These are phyloP conservation scores for Sula dactylatra DNA, from an alignment of 2,113 vertebrate species.

Conservation along the genomic window DNA sequence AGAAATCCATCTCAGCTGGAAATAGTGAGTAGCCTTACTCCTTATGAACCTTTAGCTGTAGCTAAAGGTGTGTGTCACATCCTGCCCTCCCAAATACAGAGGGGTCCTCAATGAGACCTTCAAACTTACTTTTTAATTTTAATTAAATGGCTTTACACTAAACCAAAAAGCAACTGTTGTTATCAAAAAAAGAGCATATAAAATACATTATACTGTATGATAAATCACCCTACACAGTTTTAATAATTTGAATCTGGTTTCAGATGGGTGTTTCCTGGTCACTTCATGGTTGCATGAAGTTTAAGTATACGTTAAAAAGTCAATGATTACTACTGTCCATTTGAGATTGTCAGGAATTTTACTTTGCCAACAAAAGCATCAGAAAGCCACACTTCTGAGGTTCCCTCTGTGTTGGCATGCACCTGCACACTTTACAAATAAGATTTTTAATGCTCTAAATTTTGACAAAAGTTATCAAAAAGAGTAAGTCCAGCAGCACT, in stretches of 20 bases:
- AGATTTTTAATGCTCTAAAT: background rate
- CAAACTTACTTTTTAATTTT: background rate
- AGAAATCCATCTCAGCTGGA: constrained; percentile 11
- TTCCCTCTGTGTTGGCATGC: background rate
- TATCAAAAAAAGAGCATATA: background rate
- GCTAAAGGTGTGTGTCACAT: background rate
- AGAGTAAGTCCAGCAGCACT: background rate
- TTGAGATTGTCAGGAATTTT: background rate
- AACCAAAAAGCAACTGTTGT: background rate
- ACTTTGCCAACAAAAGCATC: background rate
- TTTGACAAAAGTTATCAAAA: background rate
- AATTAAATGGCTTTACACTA: background rate
- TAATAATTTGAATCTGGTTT: background rate
- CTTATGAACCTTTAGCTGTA: background rate
- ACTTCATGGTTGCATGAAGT: background rate
- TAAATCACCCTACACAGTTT: background rate
- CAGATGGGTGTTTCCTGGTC: background rate
- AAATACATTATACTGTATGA: background rate
- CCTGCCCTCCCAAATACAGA: background rate
- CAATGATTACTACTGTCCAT: background rate
- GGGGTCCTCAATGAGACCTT: background rate
- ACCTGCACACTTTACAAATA: background rate
- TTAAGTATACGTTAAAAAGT: background rate
- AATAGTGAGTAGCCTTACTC: background rate
- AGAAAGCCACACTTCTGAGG: background rate